Evolutionary conservation across 2,888 invertebrate species (phyloP).

Genomic region (Cinara cedri): DNA sequence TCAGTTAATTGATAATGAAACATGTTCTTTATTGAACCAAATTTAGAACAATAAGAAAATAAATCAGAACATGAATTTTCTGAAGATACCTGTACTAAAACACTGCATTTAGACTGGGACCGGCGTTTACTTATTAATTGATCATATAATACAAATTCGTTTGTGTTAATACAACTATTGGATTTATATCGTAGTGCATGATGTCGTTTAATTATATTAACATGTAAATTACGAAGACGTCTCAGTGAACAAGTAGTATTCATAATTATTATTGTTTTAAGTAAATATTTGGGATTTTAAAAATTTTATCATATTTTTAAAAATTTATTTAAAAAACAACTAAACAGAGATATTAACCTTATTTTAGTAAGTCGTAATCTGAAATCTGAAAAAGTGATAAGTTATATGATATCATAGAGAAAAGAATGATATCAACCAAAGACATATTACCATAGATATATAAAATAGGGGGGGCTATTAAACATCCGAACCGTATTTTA

Average conservation of each 20-base stretch:
- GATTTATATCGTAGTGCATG: slow-evolving; percentile 27
- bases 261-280: slow-evolving; percentile 29
- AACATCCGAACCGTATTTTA: too few species aligned
- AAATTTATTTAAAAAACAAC: too few species aligned
- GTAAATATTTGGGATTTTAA: too few species aligned
- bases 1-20: slow-evolving; percentile 59
- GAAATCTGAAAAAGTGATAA: not conserved
- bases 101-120: slow-evolving; percentile 72
- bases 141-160: slow-evolving; percentile 38
- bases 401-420: not conserved
- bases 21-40: slow-evolving; percentile 68
- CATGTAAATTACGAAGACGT: slow-evolving; percentile 21
- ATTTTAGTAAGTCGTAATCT: too few species aligned
- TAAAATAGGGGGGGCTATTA: too few species aligned
- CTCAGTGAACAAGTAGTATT: slow-evolving; percentile 28
- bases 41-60: slow-evolving; percentile 72
- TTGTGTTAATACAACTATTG: not conserved
- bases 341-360: too few species aligned
- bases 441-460: too few species aligned
- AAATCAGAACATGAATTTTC: slow-evolving; percentile 73
- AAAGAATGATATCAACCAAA: too few species aligned
- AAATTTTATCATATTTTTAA: not conserved
- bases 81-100: slow-evolving; percentile 79
- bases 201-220: not conserved
- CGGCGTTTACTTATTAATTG: slow-evolving; percentile 63